phyloP scores from a whole-genome alignment of 1,140 invertebrate species.

The Meloidogyne floridensis region DNA sequence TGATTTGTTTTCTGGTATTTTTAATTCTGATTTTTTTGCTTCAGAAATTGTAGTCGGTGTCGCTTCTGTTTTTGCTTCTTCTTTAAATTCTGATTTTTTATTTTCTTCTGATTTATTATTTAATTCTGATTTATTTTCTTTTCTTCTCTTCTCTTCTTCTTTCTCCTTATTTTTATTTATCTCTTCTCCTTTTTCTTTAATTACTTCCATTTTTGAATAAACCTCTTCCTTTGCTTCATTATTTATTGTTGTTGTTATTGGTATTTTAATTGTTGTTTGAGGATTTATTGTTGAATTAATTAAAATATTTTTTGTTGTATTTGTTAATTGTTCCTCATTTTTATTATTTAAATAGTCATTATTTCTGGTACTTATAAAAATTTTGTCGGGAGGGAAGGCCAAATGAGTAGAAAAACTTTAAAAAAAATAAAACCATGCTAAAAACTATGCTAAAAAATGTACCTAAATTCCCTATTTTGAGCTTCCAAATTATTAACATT shows the following conservation, averaged over 20 bases:
- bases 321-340: slow-evolving; percentile 21
- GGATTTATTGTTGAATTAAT: slow-evolving; percentile 37
- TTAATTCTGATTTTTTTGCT: background rate
- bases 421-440: background rate
- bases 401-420: slow-evolving; percentile 45
- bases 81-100: background rate
- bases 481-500: background rate
- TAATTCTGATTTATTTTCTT: background rate
- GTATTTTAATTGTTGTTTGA: slow-evolving; percentile 13
- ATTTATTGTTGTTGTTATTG: slow-evolving; percentile 38
- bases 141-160: background rate
- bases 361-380: slow-evolving; percentile 32
- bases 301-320: slow-evolving; percentile 31
- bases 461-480: background rate
- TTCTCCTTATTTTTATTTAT: background rate
- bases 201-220: background rate
- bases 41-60: background rate
- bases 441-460: background rate
- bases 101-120: too few relatives aligned
- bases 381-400: slow-evolving; percentile 37
- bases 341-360: background rate
- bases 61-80: background rate
- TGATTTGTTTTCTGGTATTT: background rate
- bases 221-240: background rate
- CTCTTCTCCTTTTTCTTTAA: background rate